phyloP scores from a whole-genome alignment of 2,888 invertebrate species.

The Drosophila subsilvestris region DNA sequence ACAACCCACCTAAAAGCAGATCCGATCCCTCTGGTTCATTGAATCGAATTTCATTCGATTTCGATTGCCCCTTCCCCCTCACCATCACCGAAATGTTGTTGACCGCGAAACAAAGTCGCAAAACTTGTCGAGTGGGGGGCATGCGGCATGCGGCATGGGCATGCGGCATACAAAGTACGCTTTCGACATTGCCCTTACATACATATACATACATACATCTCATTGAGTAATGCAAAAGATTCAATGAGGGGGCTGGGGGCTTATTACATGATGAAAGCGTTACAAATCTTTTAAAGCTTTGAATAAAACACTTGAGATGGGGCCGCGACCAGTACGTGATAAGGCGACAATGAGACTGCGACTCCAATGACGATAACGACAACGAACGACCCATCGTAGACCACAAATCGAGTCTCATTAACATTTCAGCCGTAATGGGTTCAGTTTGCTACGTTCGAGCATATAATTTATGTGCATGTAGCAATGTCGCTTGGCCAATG shows the following conservation, averaged over 20 bases:
- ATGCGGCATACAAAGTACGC: conserved; percentile 46
- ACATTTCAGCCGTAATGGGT: conserved; percentile 48
- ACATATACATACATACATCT: conserved; percentile 1
- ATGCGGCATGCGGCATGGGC: conserved; percentile 37
- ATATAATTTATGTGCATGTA: conserved; percentile 50
- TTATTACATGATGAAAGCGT: conserved; percentile 67
- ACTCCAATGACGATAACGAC: not conserved
- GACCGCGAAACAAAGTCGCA: conserved; percentile 59
- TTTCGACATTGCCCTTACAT: conserved; percentile 57
- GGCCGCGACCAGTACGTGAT: conserved; percentile 38
- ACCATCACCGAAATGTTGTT: conserved; percentile 65
- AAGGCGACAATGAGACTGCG: conserved; percentile 12
- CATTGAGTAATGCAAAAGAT: conserved; percentile 53
- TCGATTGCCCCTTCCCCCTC: conserved; percentile 24
- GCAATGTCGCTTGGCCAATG: conserved; percentile 44
- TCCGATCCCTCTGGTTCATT: conserved; percentile 51
- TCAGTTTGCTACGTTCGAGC: conserved; percentile 21
- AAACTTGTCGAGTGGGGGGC: conserved; percentile 14
- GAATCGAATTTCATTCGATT: conserved; percentile 40
- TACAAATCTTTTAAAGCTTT: conserved; percentile 52
- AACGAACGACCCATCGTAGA: conserved; percentile 25
- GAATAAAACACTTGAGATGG: conserved; percentile 33
- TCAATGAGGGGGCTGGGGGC: conserved; percentile 21
- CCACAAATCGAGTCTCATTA: conserved; percentile 38
- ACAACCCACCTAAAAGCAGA: not conserved